A percentile compares a stretch with the other conserved stretches of the same genome.
Evolutionary conservation across 2,888 invertebrate species (phyloP).

Genomic region (Lepas anatifera): DNA sequence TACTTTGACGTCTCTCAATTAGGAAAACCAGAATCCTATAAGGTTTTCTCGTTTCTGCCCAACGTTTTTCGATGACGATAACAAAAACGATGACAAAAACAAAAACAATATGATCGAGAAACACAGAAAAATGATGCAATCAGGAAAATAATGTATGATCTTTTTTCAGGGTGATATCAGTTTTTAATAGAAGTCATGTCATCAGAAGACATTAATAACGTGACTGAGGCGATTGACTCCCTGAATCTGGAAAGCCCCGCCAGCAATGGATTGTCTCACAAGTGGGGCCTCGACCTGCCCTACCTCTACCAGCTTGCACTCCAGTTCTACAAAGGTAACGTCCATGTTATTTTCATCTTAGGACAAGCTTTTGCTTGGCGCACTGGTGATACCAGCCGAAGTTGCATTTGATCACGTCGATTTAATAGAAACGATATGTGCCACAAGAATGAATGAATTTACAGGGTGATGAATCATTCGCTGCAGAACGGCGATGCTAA

Average conservation of each 20-base stretch:
- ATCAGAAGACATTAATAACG: not conserved
- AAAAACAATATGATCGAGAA: no score
- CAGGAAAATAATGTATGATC: no score
- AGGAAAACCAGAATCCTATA: no score
- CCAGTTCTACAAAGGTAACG: not conserved
- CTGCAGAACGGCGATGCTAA: not conserved
- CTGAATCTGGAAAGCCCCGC: not conserved
- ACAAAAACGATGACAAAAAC: no score
- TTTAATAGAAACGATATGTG: not conserved
- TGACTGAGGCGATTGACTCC: not conserved
- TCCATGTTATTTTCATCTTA: not conserved
- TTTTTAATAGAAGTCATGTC: no score
- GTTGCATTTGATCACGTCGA: not conserved
- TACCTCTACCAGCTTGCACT: not conserved
- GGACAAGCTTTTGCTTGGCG: not conserved
- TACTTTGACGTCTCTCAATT: no score
- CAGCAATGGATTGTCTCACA: not conserved
- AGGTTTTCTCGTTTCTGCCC: no score
- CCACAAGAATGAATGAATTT: not conserved
- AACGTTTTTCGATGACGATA: no score
- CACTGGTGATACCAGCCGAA: not conserved
- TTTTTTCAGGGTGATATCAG: no score
- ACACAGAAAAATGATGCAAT: no score
- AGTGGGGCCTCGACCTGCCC: not conserved
- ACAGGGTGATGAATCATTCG: no score